Evolutionary conservation across 2,797 vertebrate genomes (phyloP), one percentile per base, ranked within the genome.

Genomic region (Lepilemur septentrionalis): DNA sequence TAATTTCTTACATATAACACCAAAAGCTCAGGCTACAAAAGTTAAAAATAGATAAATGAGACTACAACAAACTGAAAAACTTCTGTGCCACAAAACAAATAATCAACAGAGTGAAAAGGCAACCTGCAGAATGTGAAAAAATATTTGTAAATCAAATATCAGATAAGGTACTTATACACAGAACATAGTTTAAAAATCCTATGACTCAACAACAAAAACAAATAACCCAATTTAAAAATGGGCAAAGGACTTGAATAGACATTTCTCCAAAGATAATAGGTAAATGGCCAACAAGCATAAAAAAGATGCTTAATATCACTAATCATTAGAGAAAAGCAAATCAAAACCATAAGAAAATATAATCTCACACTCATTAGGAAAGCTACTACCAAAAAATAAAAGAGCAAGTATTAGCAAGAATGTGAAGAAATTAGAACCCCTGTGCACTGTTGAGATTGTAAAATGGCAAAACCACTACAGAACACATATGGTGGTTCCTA

Each of bases 271-370:
- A 79, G 30, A 89, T n/a, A 65, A 69, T 13, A 70, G 1, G 80
- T 46, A 81, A 89, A 86, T 87, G 28, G 43, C 35, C 52, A 93
- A 70, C 1, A 90, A 61, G 43, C 65, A 92, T 6, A 93, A 89
- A 95, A 82, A 78, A 72, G 38, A 76, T 81, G 35, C 25, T 92
- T n/a, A 75, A 35, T 18, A 65, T 63, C 38, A 50, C 48, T 80
- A 67, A 72, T 83, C 32, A 89, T 78, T 46, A 95, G 20, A 86
- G n/a, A 92, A 90, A 89, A 48, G 6, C 10, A 89, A 81, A 82
- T 85, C 20, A 92, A 90, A 94, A 89, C 82, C 52, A 65, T 43
- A 84, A 30, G 55, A 43, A 85, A 32, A 43, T 65, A 82, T n/a
- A 41, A 82, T 28, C 32, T 95, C 23, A 59, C 0, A 38, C 15